phyloP scores from a whole-genome alignment of 2,797 vertebrate species.

The Otolemur crassicaudatus region DNA sequence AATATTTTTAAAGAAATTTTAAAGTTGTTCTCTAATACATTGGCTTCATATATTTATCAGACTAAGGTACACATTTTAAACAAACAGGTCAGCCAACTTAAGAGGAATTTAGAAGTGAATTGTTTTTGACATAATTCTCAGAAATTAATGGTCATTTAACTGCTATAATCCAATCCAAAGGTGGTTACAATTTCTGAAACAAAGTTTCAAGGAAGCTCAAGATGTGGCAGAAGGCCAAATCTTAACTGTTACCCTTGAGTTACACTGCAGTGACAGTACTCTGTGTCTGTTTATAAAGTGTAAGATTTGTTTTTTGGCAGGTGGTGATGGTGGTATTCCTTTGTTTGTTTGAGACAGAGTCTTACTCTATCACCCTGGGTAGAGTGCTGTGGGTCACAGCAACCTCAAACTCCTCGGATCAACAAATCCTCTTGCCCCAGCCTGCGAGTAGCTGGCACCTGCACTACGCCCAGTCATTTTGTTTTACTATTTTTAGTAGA shows the following conservation, averaged over 20 bases:
- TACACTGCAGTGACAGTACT: not conserved
- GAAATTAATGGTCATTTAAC: not conserved
- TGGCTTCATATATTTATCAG: constrained; percentile 42
- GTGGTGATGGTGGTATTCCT: no score
- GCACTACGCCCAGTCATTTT: no score
- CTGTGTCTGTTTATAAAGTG: not conserved
- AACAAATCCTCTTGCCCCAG: no score
- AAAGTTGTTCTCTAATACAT: not conserved
- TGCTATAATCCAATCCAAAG: not conserved
- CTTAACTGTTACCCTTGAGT: not conserved
- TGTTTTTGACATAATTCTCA: not conserved
- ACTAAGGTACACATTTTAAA: not conserved
- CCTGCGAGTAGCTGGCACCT: no score
- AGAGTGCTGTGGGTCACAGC: no score
- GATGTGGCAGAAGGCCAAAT: not conserved
- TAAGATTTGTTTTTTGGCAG: not conserved
- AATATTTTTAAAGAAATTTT: not conserved
- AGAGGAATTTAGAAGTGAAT: constrained; percentile 7
- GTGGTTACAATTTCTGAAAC: not conserved
- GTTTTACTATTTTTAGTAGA: no score
- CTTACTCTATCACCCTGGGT: no score
- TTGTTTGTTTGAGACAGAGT: no score
- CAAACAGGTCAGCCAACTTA: not conserved
- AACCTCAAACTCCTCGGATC: no score
- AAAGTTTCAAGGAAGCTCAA: constrained; percentile 1